phyloP scores from a whole-genome alignment of 2,797 vertebrate genomes.

The Myripristis murdjan region DNA sequence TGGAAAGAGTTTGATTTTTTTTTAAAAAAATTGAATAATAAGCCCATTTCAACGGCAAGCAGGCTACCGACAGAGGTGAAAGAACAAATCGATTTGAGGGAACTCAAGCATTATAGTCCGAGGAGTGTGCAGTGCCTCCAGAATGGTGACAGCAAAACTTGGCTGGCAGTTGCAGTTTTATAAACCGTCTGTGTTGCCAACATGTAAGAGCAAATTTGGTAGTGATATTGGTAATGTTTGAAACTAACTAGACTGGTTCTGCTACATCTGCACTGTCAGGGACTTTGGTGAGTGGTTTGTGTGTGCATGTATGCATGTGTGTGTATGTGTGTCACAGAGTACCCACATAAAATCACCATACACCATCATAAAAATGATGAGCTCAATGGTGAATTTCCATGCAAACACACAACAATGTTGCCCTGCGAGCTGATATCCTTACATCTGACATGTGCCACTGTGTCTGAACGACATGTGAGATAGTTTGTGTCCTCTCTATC shows the following conservation, averaged over 20 bases:
- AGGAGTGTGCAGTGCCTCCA: constrained; percentile 20
- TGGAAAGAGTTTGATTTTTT: too few species aligned
- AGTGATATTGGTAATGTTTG: constrained; percentile 68
- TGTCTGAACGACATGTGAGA: too few species aligned
- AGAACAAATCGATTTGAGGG: constrained; percentile 4
- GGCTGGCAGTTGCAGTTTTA: background rate
- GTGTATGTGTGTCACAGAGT: background rate
- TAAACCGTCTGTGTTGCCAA: background rate
- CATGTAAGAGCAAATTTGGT: constrained; percentile 46
- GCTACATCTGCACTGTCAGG: constrained; percentile 41
- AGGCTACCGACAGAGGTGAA: background rate
- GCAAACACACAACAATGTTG: background rate
- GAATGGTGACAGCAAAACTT: background rate
- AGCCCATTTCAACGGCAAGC: background rate
- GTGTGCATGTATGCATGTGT: constrained; percentile 8
- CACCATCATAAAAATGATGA: background rate
- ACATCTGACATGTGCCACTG: background rate
- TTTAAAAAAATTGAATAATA: background rate
- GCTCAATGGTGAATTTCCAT: background rate
- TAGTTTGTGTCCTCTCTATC: background rate
- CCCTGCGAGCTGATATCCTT: background rate
- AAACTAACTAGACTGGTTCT: constrained; percentile 72
- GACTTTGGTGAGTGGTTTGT: constrained; percentile 53
- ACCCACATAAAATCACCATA: background rate
- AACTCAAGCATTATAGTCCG: constrained; percentile 43